Conservation (phyloP, 2,113 vertebrate species). For the Atractosteus spatula region DNA sequence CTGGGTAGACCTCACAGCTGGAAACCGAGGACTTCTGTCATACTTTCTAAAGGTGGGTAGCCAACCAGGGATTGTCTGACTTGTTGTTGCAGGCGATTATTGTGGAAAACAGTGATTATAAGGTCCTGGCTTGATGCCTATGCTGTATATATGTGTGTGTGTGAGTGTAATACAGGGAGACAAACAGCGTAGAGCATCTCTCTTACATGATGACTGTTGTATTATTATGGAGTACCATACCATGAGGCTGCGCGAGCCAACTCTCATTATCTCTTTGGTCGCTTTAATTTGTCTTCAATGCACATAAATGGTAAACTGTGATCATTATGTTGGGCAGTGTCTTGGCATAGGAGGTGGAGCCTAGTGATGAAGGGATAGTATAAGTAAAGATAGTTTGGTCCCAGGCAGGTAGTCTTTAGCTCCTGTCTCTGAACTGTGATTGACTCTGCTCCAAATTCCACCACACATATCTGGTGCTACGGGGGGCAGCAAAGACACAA, state of each 20-base stretch:
- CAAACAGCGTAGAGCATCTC: not conserved
- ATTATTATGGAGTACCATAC: not conserved
- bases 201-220: not conserved
- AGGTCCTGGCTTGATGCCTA: not conserved
- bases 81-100: not conserved
- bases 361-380: slow-evolving; percentile 42
- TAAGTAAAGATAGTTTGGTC: slow-evolving; percentile 48
- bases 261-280: not conserved
- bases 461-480: not conserved
- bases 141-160: not conserved
- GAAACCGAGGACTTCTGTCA: not conserved
- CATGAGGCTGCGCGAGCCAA: not conserved
- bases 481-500: not conserved
- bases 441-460: not conserved
- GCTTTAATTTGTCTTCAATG: slow-evolving; percentile 7
- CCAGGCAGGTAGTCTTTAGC: slow-evolving; percentile 44
- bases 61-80: not conserved
- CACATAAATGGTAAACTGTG: slow-evolving; percentile 2
- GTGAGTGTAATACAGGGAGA: not conserved
- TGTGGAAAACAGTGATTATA: slow-evolving; percentile 9
- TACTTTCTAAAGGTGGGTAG: not conserved
- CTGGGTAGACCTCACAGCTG: not conserved
- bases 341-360: slow-evolving; percentile 26
- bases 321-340: slow-evolving; percentile 21
- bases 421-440: slow-evolving; percentile 4